A percentile compares a stretch with the other conserved stretches of the same genome.
phyloP scores from a whole-genome alignment of 2,888 invertebrate species.

The Eupithecia subfuscata region DNA sequence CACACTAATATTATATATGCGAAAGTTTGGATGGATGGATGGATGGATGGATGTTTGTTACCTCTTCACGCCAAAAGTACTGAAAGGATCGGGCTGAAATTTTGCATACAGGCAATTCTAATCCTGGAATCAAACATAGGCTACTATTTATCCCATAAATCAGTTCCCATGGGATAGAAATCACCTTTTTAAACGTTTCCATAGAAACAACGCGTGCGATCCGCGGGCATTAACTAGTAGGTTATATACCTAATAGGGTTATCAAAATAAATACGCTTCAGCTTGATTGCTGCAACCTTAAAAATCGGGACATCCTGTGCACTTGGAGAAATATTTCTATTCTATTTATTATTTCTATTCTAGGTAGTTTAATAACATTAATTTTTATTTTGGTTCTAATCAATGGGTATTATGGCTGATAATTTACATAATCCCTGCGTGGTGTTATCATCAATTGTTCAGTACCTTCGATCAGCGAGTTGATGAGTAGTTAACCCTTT shows the following conservation, averaged over 20 bases:
- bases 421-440: slow-evolving; percentile 64
- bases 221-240: too few species aligned
- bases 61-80: too few species aligned
- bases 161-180: too few species aligned
- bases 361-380: slow-evolving; percentile 26
- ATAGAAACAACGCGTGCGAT: too few species aligned
- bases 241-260: not conserved
- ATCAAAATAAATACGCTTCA: not conserved
- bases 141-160: too few species aligned
- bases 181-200: too few species aligned
- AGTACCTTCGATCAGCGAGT: slow-evolving; percentile 50
- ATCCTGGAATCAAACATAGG: too few species aligned
- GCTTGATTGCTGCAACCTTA: not conserved
- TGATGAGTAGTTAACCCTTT: slow-evolving; percentile 53
- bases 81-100: too few species aligned
- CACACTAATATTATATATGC: too few species aligned
- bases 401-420: slow-evolving; percentile 74
- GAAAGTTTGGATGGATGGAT: too few species aligned
- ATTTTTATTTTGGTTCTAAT: slow-evolving; percentile 65
- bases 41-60: too few species aligned
- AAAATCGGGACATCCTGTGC: not conserved
- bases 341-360: not conserved
- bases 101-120: too few species aligned
- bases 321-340: slow-evolving; percentile 27
- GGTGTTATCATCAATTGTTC: slow-evolving; percentile 71